phyloP scores from a whole-genome alignment of 2,797 vertebrate genomes.

The Amazonetta brasiliensis region DNA sequence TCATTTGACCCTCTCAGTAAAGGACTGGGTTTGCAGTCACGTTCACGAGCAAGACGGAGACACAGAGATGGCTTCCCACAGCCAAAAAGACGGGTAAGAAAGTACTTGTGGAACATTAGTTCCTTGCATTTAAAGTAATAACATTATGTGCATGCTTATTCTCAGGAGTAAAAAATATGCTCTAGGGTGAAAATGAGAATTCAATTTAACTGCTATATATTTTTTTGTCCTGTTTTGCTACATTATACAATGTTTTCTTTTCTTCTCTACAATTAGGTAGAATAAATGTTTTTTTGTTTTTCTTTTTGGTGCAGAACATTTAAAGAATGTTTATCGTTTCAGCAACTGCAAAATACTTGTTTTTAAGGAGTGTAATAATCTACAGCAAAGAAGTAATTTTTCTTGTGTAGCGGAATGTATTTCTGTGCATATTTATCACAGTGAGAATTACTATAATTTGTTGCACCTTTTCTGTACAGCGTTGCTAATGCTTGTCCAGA shows the following conservation, averaged over 20 bases:
- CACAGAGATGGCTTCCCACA: conserved; percentile 86
- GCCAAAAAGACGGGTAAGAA: conserved; percentile 87
- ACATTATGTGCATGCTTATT: not conserved
- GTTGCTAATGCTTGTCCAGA: not conserved
- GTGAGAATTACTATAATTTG: not conserved
- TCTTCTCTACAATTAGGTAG: not conserved
- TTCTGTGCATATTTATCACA: not conserved
- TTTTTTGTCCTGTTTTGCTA: not conserved
- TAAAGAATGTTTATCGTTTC: not conserved
- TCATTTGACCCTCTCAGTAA: conserved; percentile 84
- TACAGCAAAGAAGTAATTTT: not conserved
- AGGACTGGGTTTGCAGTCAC: conserved; percentile 80
- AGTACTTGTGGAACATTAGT: not conserved
- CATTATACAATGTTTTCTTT: not conserved
- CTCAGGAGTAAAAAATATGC: not conserved
- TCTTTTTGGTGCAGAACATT: not conserved
- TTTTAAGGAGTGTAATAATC: not conserved
- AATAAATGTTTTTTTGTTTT: not conserved
- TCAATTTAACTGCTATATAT: not conserved
- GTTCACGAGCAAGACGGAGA: conserved; percentile 84
- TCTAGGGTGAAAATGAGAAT: not conserved
- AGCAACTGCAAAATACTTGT: not conserved
- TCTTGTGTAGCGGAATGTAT: not conserved
- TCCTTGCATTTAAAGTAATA: not conserved
- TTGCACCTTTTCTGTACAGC: not conserved